Base-by-base conservation (phyloP, 2,888 invertebrate genomes). In the Portevinia maculata region DNA sequence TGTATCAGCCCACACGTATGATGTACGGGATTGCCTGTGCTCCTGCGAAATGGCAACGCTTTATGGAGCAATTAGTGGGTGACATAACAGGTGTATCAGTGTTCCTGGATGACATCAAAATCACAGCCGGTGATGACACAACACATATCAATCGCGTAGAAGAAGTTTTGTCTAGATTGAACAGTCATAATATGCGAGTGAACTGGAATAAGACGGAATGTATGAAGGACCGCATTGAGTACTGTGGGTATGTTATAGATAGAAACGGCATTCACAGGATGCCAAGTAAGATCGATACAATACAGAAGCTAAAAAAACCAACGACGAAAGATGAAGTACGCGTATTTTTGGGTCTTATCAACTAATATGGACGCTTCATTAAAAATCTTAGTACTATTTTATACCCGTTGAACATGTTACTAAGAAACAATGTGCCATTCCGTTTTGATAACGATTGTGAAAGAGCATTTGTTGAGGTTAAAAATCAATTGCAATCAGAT, bases 21-120 rank as follows among this genome's bases (percentile, higher is more conserved):
- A 85, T 87, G 85, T 88, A 86, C 74, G 89, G 88, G 1, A 71
- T 89, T 3, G 86, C 88, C 1, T 84, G 86, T 59, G 88, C 88
- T 17, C 88, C 89, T 8, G 87, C 87, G n/a, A 87, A 86, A 32
- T 89, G 85, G 85, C 87, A 89, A 84, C 50, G 87, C 6, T 50
- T 84, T 46, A 88, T 89, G 67, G 87, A 88, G 64, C 81, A 85
- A 37, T 32, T 87, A 19, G 19, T 88, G 4, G 50, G 84, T 13
- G 87, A 85, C 28, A 86, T 88, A 17, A 75, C 83, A 32, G 87
- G 87, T 0, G 86, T 87, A 17, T 71, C 76, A 7, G 84, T 86
- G 7, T 88, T 86, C 78, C 57, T 86, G 17, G 86, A 87, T 60
- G 87, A 87, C 46, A 86, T 87, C 15, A 86, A 69, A 81, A 85